These are phyloP conservation scores for Conus ventricosus DNA, from an alignment of 1,140 invertebrate genomes.

Conservation along the genomic window DNA sequence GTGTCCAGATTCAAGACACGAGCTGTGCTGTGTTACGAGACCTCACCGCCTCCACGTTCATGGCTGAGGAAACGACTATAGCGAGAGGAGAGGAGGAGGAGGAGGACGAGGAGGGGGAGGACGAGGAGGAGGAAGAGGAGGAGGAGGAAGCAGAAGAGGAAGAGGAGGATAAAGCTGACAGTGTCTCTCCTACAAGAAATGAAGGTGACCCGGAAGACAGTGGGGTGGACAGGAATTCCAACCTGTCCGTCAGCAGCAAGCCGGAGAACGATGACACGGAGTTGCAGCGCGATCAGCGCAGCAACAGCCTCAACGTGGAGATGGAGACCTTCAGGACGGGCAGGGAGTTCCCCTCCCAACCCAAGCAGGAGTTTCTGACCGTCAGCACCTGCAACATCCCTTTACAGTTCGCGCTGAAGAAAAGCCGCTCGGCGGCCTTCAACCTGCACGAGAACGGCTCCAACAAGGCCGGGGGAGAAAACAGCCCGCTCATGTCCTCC, in stretches of 20 bases:
- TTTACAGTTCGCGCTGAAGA: conserved; percentile 22
- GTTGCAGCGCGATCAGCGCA: conserved; percentile 19
- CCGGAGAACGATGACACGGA: not conserved
- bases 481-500: not conserved
- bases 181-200: not conserved
- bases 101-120: not conserved
- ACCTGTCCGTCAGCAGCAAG: not conserved
- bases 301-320: conserved; percentile 33
- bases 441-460: conserved; percentile 5
- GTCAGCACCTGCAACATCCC: conserved; percentile 36
- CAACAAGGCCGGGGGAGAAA: not conserved
- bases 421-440: conserved; percentile 25
- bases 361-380: conserved; percentile 3
- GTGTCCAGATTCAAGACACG: conserved; percentile 18
- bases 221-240: conserved; percentile 16
- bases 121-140: not conserved
- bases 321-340: conserved; percentile 17
- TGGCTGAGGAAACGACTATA: not conserved
- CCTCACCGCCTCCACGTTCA: conserved; percentile 36
- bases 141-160: not conserved
- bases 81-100: not conserved
- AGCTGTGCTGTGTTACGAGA: conserved; percentile 34
- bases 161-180: not conserved
- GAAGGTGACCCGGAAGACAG: conserved; percentile 1
- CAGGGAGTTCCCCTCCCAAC: not conserved